phyloP scores from a whole-genome alignment of 1,140 invertebrate species.

The Polypedilum vanderplanki region DNA sequence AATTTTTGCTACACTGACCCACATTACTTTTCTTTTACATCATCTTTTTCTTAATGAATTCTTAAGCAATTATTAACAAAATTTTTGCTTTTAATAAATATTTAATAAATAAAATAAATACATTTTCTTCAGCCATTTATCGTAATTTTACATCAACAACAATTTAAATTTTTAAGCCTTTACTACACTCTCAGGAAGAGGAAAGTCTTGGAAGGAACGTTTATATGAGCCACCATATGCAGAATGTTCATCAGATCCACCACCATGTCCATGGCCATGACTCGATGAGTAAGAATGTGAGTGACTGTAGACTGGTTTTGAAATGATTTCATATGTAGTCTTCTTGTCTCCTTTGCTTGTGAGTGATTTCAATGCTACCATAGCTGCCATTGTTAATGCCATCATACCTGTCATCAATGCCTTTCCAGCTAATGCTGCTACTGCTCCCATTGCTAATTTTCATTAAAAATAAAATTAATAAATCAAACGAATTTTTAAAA shows the following conservation, averaged over 20 bases:
- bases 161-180: conserved; percentile 22
- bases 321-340: conserved; percentile 75
- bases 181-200: conserved; percentile 34
- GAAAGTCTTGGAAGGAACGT: conserved; percentile 41
- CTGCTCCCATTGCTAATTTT: conserved; percentile 54
- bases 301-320: conserved; percentile 67
- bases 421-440: conserved; percentile 73
- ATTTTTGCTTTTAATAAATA: background rate
- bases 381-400: conserved; percentile 67
- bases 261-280: conserved; percentile 57
- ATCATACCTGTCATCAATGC: conserved; percentile 74
- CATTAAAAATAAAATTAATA: conserved; percentile 21
- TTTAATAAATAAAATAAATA: conserved; percentile 31
- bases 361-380: conserved; percentile 68
- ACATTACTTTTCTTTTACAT: background rate
- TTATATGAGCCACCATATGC: conserved; percentile 53
- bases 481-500: background rate
- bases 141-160: background rate
- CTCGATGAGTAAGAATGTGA: conserved; percentile 62
- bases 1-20: background rate
- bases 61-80: no score
- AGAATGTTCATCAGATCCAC: conserved; percentile 47
- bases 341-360: conserved; percentile 58
- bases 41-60: no score
- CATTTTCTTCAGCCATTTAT: conserved; percentile 8